Conservation (phyloP, 23 tunicate species). For the Trididemnum nubilum region DNA sequence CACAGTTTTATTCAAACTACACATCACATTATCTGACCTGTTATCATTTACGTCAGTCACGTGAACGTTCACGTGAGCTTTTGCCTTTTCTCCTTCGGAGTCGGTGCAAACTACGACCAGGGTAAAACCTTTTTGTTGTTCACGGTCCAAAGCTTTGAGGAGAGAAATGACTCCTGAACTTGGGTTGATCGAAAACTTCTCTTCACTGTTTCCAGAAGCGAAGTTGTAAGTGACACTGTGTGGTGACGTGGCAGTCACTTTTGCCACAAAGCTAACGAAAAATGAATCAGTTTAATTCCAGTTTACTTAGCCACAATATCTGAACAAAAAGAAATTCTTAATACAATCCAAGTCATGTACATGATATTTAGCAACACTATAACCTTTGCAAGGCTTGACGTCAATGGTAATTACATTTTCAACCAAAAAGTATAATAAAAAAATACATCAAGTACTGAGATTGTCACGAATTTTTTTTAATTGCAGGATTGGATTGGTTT, state of each 20-base stretch:
- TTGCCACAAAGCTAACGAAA: slow-evolving; percentile 37
- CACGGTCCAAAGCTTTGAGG: slow-evolving; percentile 42
- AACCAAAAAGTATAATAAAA: too few relatives aligned
- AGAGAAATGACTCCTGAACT: slow-evolving; percentile 58
- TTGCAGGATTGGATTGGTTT: too few relatives aligned
- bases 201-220: slow-evolving; percentile 29
- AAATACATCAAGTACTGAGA: too few relatives aligned
- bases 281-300: too few relatives aligned
- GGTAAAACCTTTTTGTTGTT: slow-evolving; percentile 4
- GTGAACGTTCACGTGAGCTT: not conserved
- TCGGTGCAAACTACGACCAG: slow-evolving; percentile 16
- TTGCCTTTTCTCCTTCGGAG: slow-evolving; percentile 32
- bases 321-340: too few relatives aligned
- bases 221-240: slow-evolving; percentile 48
- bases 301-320: slow-evolving; percentile 29
- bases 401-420: too few relatives aligned
- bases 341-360: too few relatives aligned
- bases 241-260: slow-evolving; percentile 35
- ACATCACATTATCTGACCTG: slow-evolving; percentile 44
- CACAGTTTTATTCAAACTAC: too few relatives aligned
- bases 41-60: slow-evolving; percentile 57
- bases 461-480: too few relatives aligned
- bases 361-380: too few relatives aligned
- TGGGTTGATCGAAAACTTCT: slow-evolving; percentile 39
- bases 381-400: too few relatives aligned